These are phyloP conservation scores for Dendronephthya gigantea DNA, from an alignment of 64 coral and sea anemone genomes.

Conservation along the genomic window DNA sequence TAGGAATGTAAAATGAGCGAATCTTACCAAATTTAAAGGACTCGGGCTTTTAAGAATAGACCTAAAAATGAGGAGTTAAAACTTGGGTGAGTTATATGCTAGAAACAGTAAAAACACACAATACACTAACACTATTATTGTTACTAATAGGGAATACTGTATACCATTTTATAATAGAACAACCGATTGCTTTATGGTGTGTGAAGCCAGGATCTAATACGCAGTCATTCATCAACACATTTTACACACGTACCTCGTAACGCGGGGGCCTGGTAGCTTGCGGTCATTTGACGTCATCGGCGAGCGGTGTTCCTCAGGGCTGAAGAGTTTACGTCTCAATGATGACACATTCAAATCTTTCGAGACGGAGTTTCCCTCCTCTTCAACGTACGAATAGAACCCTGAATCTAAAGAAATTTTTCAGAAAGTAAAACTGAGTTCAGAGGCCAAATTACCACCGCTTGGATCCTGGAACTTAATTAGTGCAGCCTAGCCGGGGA, in stretches of 20 bases:
- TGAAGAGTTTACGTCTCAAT: constrained; percentile 63
- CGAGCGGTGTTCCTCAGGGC: constrained; percentile 17
- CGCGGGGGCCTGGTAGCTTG: not conserved
- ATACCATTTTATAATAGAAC: too few species aligned
- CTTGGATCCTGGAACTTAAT: too few species aligned
- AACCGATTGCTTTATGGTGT: too few species aligned
- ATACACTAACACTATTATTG: too few species aligned
- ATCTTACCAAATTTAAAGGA: constrained; percentile 45
- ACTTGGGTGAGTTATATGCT: not conserved
- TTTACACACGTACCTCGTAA: too few species aligned
- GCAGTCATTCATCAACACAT: too few species aligned
- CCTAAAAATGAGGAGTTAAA: constrained; percentile 1
- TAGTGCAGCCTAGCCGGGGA: too few species aligned
- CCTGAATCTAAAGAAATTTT: constrained; percentile 18
- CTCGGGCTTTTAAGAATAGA: constrained; percentile 55
- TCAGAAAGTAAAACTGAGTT: too few species aligned
- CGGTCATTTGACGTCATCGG: not conserved
- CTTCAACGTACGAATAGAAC: constrained; percentile 30
- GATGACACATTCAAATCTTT: constrained; percentile 65
- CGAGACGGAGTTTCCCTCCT: constrained; percentile 40
- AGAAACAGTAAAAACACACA: not conserved
- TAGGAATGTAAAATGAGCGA: too few species aligned
- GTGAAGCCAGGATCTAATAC: too few species aligned
- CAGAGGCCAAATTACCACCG: too few species aligned
- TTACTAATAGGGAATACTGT: too few species aligned